These are phyloP conservation scores for Uria lomvia DNA, from an alignment of 2,113 vertebrate species.

Conservation along the genomic window DNA sequence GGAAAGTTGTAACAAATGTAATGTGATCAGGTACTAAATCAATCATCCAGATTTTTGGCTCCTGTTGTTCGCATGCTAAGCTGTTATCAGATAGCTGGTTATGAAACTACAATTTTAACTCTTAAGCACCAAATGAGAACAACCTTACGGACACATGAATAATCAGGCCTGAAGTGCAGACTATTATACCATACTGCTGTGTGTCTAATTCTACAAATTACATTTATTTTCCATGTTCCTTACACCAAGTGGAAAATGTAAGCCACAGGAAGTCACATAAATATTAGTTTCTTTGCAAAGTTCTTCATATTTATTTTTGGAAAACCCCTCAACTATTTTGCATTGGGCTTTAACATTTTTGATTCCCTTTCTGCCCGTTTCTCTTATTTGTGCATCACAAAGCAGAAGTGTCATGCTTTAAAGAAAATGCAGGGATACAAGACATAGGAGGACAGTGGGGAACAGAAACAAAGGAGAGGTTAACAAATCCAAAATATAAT, in stretches of 20 bases:
- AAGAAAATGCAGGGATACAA: background rate
- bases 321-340: background rate
- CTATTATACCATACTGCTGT: background rate
- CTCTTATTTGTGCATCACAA: background rate
- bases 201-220: background rate
- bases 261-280: background rate
- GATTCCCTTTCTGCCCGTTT: background rate
- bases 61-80: background rate
- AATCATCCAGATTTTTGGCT: constrained; percentile 20
- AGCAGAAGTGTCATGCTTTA: background rate
- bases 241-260: background rate
- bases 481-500: background rate
- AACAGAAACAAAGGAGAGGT: background rate
- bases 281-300: background rate
- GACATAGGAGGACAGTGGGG: background rate
- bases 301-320: background rate
- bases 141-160: background rate
- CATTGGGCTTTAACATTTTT: background rate
- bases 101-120: constrained; percentile 5
- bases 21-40: constrained; percentile 29
- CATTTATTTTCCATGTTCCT: background rate
- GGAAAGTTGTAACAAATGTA: constrained; percentile 3
- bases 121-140: background rate
- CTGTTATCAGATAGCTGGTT: background rate
- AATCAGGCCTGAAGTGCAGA: background rate